Conservation (phyloP, 1,140 invertebrate species). For the Meloidogyne exigua region DNA sequence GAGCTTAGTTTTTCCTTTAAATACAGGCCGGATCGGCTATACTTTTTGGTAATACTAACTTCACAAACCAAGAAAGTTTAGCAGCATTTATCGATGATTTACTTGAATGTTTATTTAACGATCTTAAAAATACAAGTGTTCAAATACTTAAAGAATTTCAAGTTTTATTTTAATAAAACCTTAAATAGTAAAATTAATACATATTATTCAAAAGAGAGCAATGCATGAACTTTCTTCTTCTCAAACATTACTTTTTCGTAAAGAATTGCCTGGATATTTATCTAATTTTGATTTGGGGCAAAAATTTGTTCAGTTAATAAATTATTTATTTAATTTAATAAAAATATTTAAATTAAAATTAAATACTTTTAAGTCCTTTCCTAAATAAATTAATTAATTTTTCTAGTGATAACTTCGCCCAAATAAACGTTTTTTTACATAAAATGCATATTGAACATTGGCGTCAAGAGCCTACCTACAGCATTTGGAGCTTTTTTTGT, state of each 20-base stretch:
- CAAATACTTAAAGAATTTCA: conserved; percentile 56
- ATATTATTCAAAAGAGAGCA: conserved; percentile 16
- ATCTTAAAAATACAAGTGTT: conserved; percentile 52
- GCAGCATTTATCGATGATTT: conserved; percentile 54
- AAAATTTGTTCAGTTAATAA: conserved; percentile 55
- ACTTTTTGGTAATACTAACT: conserved; percentile 47
- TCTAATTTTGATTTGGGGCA: conserved; percentile 57
- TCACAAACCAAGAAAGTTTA: conserved; percentile 39
- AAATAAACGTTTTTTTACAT: conserved; percentile 62
- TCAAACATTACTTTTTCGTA: conserved; percentile 50
- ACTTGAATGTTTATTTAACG: conserved; percentile 51
- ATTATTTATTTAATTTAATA: not conserved
- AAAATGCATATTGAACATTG: conserved; percentile 63
- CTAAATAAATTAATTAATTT: not conserved
- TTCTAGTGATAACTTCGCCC: conserved; percentile 61
- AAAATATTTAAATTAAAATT: too few species aligned
- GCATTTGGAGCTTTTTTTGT: conserved; percentile 61
- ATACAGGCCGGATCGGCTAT: conserved; percentile 55
- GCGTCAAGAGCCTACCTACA: conserved; percentile 60
- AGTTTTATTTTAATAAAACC: conserved; percentile 15
- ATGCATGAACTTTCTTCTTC: conserved; percentile 54
- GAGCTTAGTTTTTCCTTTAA: too few species aligned
- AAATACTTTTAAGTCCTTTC: too few species aligned
- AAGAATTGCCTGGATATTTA: conserved; percentile 59
- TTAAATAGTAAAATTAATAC: not conserved